Percentiles rank a stretch among this genome's conserved stretches.
Conservation (phyloP, 37 sponge, comb jelly and placozoan genomes). For the Ianthella basta region DNA sequence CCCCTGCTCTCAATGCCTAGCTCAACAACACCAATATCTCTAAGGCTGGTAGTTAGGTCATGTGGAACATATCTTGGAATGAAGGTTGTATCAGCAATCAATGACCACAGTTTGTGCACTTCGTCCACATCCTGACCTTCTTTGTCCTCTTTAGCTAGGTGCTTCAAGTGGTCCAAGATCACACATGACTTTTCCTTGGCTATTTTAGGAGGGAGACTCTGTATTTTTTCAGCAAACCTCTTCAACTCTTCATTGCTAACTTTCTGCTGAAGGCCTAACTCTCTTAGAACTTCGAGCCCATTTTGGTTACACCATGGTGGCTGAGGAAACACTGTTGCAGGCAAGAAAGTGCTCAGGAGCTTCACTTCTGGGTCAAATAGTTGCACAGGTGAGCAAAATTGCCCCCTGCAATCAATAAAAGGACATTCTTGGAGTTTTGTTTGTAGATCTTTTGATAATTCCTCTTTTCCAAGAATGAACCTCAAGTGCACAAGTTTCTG, state of each 20-base stretch:
- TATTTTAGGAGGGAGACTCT: background rate
- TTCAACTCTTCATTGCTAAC: background rate
- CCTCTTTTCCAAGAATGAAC: background rate
- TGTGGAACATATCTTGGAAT: too few relatives aligned
- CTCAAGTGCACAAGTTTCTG: background rate
- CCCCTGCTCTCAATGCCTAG: background rate
- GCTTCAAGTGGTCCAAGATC: background rate
- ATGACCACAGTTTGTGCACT: too few relatives aligned
- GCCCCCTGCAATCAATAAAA: background rate
- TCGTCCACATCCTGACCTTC: too few relatives aligned
- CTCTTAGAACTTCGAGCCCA: background rate
- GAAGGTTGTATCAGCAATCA: too few relatives aligned
- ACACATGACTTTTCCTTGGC: background rate
- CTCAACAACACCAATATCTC: too few relatives aligned
- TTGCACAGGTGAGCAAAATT: background rate
- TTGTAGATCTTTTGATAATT: background rate
- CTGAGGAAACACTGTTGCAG: background rate
- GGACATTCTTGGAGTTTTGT: too few relatives aligned
- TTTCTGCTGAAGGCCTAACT: background rate
- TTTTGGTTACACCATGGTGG: background rate
- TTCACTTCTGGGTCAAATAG: constrained; percentile 7
- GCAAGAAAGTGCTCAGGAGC: background rate
- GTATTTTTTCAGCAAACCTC: background rate
- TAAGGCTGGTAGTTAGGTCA: too few relatives aligned
- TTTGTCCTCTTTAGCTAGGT: too few relatives aligned